Evolutionary conservation across 2,797 vertebrate species (phyloP).

Genomic region (Anguilla anguilla): DNA sequence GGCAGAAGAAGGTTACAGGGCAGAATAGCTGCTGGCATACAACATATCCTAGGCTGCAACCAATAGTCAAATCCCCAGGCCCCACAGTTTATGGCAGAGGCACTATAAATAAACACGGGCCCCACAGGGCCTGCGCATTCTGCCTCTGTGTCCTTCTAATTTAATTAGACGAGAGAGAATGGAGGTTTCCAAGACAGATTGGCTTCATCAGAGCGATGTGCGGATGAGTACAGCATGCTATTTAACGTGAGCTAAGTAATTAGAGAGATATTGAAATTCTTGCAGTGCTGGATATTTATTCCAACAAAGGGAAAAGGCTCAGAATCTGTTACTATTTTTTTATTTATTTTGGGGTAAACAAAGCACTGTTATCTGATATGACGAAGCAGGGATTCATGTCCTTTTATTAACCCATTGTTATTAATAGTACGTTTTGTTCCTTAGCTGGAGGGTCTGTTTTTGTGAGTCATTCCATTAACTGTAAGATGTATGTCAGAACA

Average conservation of each 20-base stretch:
- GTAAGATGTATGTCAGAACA: slow-evolving; percentile 46
- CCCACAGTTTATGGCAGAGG: neutral
- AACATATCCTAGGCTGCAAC: slow-evolving; percentile 19
- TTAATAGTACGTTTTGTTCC: slow-evolving; percentile 37
- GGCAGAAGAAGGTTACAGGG: neutral
- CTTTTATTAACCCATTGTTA: slow-evolving; percentile 44
- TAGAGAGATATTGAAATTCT: neutral
- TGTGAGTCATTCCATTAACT: slow-evolving; percentile 42
- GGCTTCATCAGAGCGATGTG: neutral
- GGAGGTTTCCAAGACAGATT: neutral
- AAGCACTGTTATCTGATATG: slow-evolving; percentile 42
- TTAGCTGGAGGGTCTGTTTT: slow-evolving; percentile 31
- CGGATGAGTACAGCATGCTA: neutral
- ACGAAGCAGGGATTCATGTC: slow-evolving; percentile 43
- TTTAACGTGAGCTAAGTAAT: neutral
- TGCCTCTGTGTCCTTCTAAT: neutral
- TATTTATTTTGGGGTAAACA: neutral
- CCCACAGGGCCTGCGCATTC: neutral
- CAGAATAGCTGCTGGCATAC: neutral
- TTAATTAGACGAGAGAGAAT: slow-evolving; percentile 2
- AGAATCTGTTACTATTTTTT: neutral
- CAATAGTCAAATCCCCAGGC: slow-evolving; percentile 10
- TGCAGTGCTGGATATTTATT: neutral
- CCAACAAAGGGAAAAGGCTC: neutral
- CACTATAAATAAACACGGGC: neutral